Conservation (phyloP, 64 coral and sea anemone species). For the Montipora sp. region DNA sequence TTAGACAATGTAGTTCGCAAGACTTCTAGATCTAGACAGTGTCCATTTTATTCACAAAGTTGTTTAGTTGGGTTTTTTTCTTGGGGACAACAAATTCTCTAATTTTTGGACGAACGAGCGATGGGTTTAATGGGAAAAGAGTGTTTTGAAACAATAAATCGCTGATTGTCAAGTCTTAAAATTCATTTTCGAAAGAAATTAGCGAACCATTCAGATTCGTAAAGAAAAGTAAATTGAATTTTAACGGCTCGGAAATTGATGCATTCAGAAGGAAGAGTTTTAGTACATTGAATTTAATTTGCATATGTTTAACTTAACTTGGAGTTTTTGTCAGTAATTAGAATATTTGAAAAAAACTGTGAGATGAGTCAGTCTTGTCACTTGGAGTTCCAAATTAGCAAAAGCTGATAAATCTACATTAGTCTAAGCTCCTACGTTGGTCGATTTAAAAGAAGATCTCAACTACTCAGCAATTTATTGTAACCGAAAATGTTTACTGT, state of each 20-base stretch:
- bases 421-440: background rate
- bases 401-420: constrained; percentile 20
- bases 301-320: too few species aligned
- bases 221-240: constrained; percentile 4
- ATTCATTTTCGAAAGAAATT: background rate
- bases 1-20: background rate
- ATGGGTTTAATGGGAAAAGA: background rate
- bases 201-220: background rate
- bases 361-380: background rate
- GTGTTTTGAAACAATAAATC: constrained; percentile 4
- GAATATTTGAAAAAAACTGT: background rate
- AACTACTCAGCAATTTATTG: background rate
- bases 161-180: background rate
- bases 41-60: background rate
- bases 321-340: too few species aligned
- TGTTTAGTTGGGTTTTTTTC: background rate
- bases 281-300: background rate
- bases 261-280: background rate
- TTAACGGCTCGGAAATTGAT: background rate
- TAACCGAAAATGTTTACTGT: background rate
- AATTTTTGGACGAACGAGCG: background rate
- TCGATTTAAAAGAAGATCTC: background rate
- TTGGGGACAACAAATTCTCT: background rate
- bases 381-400: constrained; percentile 1
- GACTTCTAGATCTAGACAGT: background rate